Conservation (phyloP, 2,797 vertebrate genomes). For the Nasua narica region DNA sequence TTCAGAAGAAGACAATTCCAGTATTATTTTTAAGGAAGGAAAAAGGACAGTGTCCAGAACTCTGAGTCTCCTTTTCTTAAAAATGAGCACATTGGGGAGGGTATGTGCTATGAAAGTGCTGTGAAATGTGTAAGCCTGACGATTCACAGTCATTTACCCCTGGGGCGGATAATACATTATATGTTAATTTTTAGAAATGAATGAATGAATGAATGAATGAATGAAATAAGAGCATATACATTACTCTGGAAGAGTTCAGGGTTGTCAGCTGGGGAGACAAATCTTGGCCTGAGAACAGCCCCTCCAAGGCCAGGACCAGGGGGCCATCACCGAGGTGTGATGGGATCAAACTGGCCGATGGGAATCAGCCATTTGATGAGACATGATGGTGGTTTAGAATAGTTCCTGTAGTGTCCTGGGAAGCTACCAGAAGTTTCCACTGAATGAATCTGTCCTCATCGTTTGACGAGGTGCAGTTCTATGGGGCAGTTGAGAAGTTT, state of each 20-base stretch:
- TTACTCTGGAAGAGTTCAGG: neutral
- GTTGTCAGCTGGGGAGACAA: neutral
- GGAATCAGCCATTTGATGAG: neutral
- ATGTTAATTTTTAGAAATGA: too few relatives aligned
- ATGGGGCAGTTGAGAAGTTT: neutral
- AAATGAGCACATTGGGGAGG: neutral
- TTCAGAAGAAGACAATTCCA: neutral
- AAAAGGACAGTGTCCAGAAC: neutral
- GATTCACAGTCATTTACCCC: too few relatives aligned
- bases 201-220: too few relatives aligned
- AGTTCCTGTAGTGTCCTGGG: accelerated
- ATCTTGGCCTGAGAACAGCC: neutral
- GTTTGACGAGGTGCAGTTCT: neutral
- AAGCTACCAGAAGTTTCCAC: neutral
- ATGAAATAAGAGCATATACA: neutral
- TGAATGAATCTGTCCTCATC: neutral
- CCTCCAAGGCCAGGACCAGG: accelerated
- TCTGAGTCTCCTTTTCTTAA: neutral
- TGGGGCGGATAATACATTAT: too few relatives aligned
- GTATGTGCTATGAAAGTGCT: too few relatives aligned
- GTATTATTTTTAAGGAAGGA: neutral
- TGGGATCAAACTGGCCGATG: neutral
- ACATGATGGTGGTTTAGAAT: neutral
- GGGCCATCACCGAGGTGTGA: accelerated
- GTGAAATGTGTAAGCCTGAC: too few relatives aligned